Evolutionary conservation across 2,888 invertebrate species (phyloP).

Genomic region (Sicus ferrugineus): DNA sequence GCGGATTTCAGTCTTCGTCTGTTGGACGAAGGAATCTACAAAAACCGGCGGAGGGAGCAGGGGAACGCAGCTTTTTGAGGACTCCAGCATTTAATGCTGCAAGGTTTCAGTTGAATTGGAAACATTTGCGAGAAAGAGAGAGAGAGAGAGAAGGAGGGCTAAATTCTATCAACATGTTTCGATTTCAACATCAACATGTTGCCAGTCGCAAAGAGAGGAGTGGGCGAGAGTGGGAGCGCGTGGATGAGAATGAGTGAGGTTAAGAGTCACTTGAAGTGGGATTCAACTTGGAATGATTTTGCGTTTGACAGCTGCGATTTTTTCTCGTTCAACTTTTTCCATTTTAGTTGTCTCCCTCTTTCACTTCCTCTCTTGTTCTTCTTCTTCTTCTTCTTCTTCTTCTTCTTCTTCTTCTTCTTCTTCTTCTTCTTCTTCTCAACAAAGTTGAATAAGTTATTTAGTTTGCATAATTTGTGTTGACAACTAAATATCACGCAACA

Average conservation of each 20-base stretch:
- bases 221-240: not conserved
- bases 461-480: constrained; percentile 29
- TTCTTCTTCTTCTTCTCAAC: not conserved
- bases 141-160: not conserved
- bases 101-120: too few relatives aligned
- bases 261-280: not conserved
- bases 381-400: not conserved
- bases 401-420: not conserved
- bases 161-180: not conserved
- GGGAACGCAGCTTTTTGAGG: too few relatives aligned
- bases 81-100: too few relatives aligned
- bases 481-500: constrained; percentile 17
- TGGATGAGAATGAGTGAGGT: not conserved
- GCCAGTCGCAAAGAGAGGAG: too few relatives aligned
- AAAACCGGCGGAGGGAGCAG: not conserved
- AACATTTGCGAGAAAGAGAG: not conserved
- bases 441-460: constrained; percentile 30
- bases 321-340: not conserved
- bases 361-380: not conserved
- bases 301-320: constrained; percentile 3
- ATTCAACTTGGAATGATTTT: constrained; percentile 2
- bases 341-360: too few relatives aligned
- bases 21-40: not conserved
- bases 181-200: not conserved
- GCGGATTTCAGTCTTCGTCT: not conserved